A percentile compares a stretch with the other conserved stretches of the same genome.
phyloP scores from a whole-genome alignment of 2,113 vertebrate species.

The Podarcis raffonei region DNA sequence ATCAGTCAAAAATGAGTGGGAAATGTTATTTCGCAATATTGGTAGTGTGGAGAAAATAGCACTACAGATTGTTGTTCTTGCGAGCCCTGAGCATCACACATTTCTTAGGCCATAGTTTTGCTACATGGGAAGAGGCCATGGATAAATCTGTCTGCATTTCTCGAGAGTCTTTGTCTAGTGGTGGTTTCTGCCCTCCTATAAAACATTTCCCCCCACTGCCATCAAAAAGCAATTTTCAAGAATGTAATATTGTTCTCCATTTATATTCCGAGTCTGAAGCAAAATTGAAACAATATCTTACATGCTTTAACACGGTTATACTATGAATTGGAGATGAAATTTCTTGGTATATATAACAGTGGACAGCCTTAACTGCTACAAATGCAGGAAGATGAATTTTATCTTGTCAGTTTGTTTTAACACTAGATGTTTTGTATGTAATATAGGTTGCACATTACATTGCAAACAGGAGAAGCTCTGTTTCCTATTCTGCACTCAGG shows the following conservation, averaged over 20 bases:
- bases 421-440: neutral
- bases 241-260: neutral
- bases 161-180: neutral
- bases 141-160: neutral
- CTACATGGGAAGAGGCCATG: neutral
- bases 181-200: neutral
- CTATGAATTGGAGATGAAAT: neutral
- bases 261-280: neutral
- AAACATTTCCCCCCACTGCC: neutral
- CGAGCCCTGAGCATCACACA: neutral
- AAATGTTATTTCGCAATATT: neutral
- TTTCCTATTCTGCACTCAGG: neutral
- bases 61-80: neutral
- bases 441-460: neutral
- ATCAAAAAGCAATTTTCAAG: constrained; percentile 17
- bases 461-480: neutral
- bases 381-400: neutral
- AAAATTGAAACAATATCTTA: constrained; percentile 27
- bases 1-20: neutral
- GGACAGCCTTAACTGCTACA: neutral
- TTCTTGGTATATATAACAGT: neutral
- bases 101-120: neutral
- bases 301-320: neutral
- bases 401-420: neutral
- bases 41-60: neutral